Evolutionary conservation across 2,888 invertebrate species (phyloP).

Genomic region (Apodemia duryi): DNA sequence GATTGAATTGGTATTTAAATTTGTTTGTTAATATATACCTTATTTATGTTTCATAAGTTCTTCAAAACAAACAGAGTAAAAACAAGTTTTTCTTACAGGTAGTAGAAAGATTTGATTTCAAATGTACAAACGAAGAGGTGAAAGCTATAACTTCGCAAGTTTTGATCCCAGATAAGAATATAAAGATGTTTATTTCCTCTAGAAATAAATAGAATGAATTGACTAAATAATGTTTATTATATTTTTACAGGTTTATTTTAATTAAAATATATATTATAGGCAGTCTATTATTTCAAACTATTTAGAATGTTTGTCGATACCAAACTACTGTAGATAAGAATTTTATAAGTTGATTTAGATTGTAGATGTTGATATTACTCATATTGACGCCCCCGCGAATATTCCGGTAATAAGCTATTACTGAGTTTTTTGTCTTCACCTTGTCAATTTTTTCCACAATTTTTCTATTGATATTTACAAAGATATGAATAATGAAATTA

Average conservation of each 20-base stretch:
- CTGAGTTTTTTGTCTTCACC: too few species aligned
- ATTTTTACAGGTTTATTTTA: not conserved
- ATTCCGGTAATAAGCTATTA: too few species aligned
- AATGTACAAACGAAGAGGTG: slow-evolving; percentile 65
- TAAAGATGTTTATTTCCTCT: slow-evolving; percentile 52
- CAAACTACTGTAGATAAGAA: not conserved
- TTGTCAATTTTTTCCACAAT: too few species aligned
- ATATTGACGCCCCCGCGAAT: too few species aligned
- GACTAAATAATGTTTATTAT: slow-evolving; percentile 2
- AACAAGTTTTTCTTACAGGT: slow-evolving; percentile 62
- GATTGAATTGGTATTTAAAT: too few species aligned
- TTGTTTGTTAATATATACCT: too few species aligned
- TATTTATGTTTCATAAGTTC: too few species aligned
- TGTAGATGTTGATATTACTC: too few species aligned
- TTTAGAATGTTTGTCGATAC: not conserved
- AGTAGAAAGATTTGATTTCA: slow-evolving; percentile 71
- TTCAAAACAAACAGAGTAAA: not conserved
- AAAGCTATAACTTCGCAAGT: slow-evolving; percentile 77
- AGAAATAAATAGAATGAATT: slow-evolving; percentile 29
- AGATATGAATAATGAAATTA: too few species aligned
- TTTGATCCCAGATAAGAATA: slow-evolving; percentile 74
- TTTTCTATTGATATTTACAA: too few species aligned
- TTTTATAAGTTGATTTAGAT: too few species aligned
- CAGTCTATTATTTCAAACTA: not conserved
- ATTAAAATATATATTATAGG: not conserved